phyloP scores from a whole-genome alignment of 2,888 invertebrate species.

The Nipponacmea schrenckii region DNA sequence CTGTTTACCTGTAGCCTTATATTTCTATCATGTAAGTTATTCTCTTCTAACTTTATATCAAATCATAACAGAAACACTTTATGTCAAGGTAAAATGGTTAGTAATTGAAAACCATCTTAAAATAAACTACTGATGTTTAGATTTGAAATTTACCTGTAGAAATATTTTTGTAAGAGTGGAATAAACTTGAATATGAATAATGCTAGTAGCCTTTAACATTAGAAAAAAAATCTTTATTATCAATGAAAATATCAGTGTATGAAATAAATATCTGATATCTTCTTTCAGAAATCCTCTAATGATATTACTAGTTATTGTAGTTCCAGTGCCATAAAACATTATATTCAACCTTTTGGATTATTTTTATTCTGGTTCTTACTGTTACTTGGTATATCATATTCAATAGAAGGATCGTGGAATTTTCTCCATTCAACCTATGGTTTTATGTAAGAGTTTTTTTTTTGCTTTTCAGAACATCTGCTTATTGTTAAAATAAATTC shows the following conservation, averaged over 20 bases:
- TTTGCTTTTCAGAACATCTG: not conserved
- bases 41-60: too few relatives aligned
- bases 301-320: slow-evolving; percentile 16
- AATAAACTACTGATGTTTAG: too few relatives aligned
- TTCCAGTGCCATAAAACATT: slow-evolving; percentile 28
- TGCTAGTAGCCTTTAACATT: too few relatives aligned
- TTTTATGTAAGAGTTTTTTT: slow-evolving; percentile 77
- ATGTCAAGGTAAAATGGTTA: too few relatives aligned
- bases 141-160: too few relatives aligned
- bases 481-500: not conserved
- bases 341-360: slow-evolving; percentile 32
- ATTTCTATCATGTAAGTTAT: slow-evolving; percentile 65
- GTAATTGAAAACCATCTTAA: too few relatives aligned
- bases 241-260: too few relatives aligned
- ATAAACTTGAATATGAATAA: too few relatives aligned
- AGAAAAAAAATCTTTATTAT: too few relatives aligned
- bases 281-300: slow-evolving; percentile 20
- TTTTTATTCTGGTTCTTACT: slow-evolving; percentile 70
- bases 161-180: too few relatives aligned
- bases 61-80: too few relatives aligned
- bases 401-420: slow-evolving; percentile 71
- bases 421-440: slow-evolving; percentile 79
- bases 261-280: not conserved
- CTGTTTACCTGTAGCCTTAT: slow-evolving; percentile 83
- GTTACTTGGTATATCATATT: slow-evolving; percentile 75